Base-by-base conservation (phyloP, 1,140 invertebrate genomes). In the Pemphigus obesinymphae region DNA sequence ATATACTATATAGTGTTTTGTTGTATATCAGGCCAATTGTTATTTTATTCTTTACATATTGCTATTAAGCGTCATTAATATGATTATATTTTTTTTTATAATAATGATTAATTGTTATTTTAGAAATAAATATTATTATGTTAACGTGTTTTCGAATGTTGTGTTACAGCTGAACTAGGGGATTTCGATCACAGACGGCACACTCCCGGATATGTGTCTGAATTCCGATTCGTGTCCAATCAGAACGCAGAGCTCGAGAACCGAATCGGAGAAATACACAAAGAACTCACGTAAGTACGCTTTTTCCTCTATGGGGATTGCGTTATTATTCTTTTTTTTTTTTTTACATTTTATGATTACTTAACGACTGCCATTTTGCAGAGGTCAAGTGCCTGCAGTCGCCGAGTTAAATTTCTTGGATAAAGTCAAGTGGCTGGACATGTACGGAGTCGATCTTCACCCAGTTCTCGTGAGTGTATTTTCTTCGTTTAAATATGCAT, bases 221-320 rank as follows among this genome's bases (percentile, higher is more conserved):
- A 99, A 90, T 99, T 99, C 89, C 92, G 96, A 75, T 95, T 99
- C 87, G 89, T 98, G 82, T 92, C 96, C 26, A 95, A 96, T 88
- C 97, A 99, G 88, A 95, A 95, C 43, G 92, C 95, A 50, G 95
- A 97, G 85, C 89, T 99, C 84, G 97, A 99, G 88, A 89, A 91
- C 29, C 91, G 92, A 83, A 96, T 98, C 84, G 91, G 94, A 40
- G 95, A 98, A 86, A 90, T 97, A 83, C 97, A 96, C 87, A 93
- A 96, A 87, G 92, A 91, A 58, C 89, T 97, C 63, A 90, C 91
- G 94, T 95, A 90, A 91, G 91, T 89, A 20, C 31, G 13, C 15
- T 50, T 50, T 15, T 50, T 50, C 17, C 48, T 50, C 48, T 20
- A 2, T 17, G 1, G 1, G 31, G 4, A 7, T 34, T 37, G 29